Evolutionary conservation across 2,113 vertebrate species (phyloP), one percentile per base, ranked within the genome.

Genomic region (Anolis sagrei): DNA sequence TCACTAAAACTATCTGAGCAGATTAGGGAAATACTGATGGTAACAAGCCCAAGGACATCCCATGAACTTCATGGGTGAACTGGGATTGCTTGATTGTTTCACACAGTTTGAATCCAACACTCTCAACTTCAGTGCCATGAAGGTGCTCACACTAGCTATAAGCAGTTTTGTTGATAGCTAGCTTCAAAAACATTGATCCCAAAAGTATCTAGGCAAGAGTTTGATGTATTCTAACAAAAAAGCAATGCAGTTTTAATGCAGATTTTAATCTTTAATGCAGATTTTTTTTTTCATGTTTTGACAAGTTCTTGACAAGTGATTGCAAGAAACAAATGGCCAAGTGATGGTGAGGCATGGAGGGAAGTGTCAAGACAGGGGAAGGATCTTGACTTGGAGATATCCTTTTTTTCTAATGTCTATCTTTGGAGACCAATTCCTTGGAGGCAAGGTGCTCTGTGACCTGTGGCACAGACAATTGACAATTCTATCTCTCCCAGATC

Each of bases 261-360:
- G n/a, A n/a, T n/a, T n/a, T 58, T 72, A 86, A 80, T 14, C 92
- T 93, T 89, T 92, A 92, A 29, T 88, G 93, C 89, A 89, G 91
- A 87, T 82, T 86, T 89, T 54, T 18, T 32, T 84, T 58, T 3
- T 75, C 82, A 74, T 81, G 70, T 78, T 0, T 0, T 69, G 72
- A 86, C 89, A 16, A 18, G 54, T 70, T 89, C 83, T 76, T 69
- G 39, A 5, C 39, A 18, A 4, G 16, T 58, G 54, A 58, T 18
- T 2, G 54, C 54, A 58, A 58, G 51, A 54, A 14, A 54, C 10
- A 54, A 54, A 54, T 54, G 51, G 51, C 51, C 51, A 54, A 18
- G 54, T 58, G 54, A 58, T 58, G 13, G 54, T 58, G 54, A 58
- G 54, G 13, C 54, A 58, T 58, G 54, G 54, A 58, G 11, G 54